Conservation (phyloP, 2,888 invertebrate species). For the Agrochola lychnidis region DNA sequence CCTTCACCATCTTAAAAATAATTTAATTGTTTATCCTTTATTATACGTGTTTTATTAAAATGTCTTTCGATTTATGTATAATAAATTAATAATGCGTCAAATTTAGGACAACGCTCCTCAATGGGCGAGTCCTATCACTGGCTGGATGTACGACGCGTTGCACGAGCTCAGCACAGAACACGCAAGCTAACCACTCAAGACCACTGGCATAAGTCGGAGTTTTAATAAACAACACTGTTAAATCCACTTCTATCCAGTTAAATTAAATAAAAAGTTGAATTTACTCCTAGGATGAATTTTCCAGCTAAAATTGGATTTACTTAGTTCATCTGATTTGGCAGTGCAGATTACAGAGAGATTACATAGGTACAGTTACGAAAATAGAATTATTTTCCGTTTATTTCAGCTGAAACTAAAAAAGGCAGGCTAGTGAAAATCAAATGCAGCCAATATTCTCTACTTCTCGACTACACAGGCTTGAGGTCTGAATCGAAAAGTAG, state of each 20-base stretch:
- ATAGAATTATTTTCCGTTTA: constrained; percentile 18
- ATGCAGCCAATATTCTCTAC: constrained; percentile 5
- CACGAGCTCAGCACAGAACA: too few relatives aligned
- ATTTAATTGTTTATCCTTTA: too few relatives aligned
- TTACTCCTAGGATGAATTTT: constrained; percentile 24
- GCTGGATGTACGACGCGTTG: too few relatives aligned
- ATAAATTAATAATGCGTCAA: too few relatives aligned
- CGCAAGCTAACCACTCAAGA: too few relatives aligned
- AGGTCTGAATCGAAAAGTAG: not conserved
- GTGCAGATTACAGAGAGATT: constrained; percentile 20
- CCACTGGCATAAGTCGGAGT: not conserved
- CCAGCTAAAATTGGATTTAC: constrained; percentile 23
- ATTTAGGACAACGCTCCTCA: too few relatives aligned
- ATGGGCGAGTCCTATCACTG: too few relatives aligned
- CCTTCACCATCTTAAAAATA: too few relatives aligned
- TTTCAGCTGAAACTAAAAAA: constrained; percentile 1
- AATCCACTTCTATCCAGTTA: not conserved
- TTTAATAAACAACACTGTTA: constrained; percentile 22
- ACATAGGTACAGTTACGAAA: constrained; percentile 6
- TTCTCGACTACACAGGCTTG: not conserved
- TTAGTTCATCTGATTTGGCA: constrained; percentile 30
- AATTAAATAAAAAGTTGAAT: constrained; percentile 23
- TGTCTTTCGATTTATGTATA: too few relatives aligned
- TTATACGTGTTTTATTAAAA: too few relatives aligned
- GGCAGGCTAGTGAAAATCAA: not conserved